phyloP scores from a whole-genome alignment of 2,113 vertebrate genomes.

The Cacatua alba region DNA sequence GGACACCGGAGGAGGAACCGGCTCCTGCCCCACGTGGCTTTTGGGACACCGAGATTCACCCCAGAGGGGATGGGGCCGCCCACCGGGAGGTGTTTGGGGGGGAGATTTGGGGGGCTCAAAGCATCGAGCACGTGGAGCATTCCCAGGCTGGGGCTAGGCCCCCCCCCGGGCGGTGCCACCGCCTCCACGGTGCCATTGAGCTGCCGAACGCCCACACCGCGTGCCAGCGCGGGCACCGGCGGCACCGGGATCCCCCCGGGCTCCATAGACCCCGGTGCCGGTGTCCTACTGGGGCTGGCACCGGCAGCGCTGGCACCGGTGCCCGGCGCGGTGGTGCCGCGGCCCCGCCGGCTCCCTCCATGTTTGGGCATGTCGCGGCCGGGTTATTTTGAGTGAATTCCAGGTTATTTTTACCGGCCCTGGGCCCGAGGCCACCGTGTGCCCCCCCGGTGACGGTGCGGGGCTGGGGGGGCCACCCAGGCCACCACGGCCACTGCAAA shows the following conservation, averaged over 20 bases:
- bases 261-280: background rate
- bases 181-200: background rate
- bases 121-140: background rate
- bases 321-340: background rate
- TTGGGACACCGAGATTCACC: background rate
- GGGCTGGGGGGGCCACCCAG: background rate
- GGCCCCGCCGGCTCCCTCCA: background rate
- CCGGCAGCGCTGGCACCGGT: background rate
- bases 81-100: background rate
- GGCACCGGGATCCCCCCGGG: no score
- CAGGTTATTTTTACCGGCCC: conserved; percentile 71
- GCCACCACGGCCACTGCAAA: accelerated
- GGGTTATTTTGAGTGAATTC: conserved; percentile 70
- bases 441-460: background rate
- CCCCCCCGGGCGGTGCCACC: background rate
- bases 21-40: background rate
- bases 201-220: background rate
- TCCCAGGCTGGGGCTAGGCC: background rate
- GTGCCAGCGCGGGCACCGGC: background rate
- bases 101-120: background rate
- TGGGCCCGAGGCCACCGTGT: background rate
- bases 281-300: background rate
- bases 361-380: conserved; percentile 60
- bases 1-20: background rate
- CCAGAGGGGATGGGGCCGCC: background rate